phyloP scores from a whole-genome alignment of 2,888 invertebrate genomes.

The Cheilosia pagana region DNA sequence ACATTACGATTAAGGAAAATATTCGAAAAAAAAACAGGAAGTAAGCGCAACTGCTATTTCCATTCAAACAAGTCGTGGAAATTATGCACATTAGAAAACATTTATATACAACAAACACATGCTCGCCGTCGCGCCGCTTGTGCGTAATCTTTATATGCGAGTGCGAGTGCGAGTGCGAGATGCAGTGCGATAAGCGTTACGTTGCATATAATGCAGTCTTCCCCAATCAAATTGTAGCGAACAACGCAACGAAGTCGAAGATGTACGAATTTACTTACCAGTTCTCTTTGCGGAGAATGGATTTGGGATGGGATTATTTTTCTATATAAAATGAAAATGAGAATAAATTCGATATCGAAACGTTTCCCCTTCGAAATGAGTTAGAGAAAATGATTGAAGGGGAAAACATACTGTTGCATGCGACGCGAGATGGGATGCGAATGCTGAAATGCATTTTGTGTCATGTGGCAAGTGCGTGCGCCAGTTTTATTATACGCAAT shows the following conservation, averaged over 20 bases:
- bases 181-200: constrained; percentile 35
- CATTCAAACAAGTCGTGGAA: constrained; percentile 53
- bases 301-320: background rate
- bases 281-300: background rate
- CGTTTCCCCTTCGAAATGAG: constrained; percentile 25
- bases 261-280: constrained; percentile 46
- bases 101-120: background rate
- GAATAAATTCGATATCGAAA: constrained; percentile 62
- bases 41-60: constrained; percentile 7
- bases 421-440: constrained; percentile 14
- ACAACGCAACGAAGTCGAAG: constrained; percentile 14
- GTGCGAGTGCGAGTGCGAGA: constrained; percentile 7
- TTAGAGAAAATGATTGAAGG: background rate
- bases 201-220: constrained; percentile 36
- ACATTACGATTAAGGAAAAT: background rate
- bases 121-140: background rate
- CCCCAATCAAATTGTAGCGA: constrained; percentile 59
- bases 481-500: too few relatives aligned
- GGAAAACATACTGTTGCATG: constrained; percentile 47
- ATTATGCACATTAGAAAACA: constrained; percentile 40
- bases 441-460: background rate
- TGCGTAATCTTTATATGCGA: background rate
- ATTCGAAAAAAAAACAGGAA: constrained; percentile 40
- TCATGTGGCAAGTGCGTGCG: constrained; percentile 41
- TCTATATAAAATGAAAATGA: constrained; percentile 32